Percentiles rank a stretch among this genome's conserved stretches.
Evolutionary conservation across 2,113 vertebrate species (phyloP).

Genomic region (Takifugu bimaculatus): DNA sequence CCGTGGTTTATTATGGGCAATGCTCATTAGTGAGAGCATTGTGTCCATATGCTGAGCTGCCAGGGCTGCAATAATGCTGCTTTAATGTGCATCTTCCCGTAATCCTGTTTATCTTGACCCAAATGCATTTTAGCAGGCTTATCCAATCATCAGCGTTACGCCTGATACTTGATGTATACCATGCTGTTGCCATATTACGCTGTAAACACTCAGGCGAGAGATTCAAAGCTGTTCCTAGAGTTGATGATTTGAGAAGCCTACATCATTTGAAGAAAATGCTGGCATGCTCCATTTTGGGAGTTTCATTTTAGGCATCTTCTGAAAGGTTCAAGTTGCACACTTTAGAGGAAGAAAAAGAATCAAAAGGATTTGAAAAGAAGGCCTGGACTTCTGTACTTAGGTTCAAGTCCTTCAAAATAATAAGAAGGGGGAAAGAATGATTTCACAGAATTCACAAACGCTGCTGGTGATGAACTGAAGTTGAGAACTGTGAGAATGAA

Average conservation of each 20-base stretch:
- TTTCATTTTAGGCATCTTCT: no score
- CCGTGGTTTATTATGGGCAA: not conserved
- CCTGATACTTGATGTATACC: not conserved
- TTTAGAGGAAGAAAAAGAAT: no score
- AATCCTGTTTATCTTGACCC: not conserved
- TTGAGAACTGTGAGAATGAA: slow-evolving; percentile 53
- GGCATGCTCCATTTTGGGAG: no score
- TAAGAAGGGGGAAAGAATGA: slow-evolving; percentile 4
- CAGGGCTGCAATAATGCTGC: not conserved
- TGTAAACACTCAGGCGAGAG: not conserved
- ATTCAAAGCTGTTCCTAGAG: not conserved
- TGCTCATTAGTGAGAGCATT: not conserved
- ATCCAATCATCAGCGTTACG: not conserved
- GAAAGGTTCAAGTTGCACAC: no score
- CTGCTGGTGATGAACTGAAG: slow-evolving; percentile 43
- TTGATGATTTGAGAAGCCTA: no score
- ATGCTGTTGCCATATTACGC: not conserved
- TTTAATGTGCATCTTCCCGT: not conserved
- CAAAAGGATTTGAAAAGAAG: no score
- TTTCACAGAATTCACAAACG: slow-evolving; percentile 28
- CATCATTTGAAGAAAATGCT: no score
- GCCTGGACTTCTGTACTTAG: no score
- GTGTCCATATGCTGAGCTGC: not conserved
- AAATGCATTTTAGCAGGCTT: not conserved
- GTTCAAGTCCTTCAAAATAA: no score